Percentiles rank a stretch among this genome's conserved stretches.
phyloP scores from a whole-genome alignment of 2,888 invertebrate species.

The Operophtera brumata region DNA sequence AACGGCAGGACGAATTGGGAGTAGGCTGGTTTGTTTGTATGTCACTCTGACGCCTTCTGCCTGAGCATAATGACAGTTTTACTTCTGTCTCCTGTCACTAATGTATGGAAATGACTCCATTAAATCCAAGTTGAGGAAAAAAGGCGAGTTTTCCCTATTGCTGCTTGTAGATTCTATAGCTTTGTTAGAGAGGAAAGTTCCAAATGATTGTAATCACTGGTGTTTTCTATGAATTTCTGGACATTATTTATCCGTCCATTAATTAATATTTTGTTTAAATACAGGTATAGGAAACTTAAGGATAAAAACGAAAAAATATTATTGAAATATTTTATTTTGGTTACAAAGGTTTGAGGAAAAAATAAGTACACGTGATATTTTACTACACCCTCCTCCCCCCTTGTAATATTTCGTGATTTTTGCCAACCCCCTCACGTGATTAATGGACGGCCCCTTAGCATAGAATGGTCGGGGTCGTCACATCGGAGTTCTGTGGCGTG shows the following conservation, averaged over 20 bases:
- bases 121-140: slow-evolving; percentile 18
- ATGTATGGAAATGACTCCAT: slow-evolving; percentile 29
- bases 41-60: slow-evolving; percentile 17
- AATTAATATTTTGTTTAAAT: too few relatives aligned
- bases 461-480: too few relatives aligned
- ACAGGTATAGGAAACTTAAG: too few relatives aligned
- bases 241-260: background rate
- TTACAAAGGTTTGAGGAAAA: too few relatives aligned
- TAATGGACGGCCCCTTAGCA: too few relatives aligned
- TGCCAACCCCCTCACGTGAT: too few relatives aligned
- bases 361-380: too few relatives aligned
- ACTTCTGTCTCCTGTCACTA: slow-evolving; percentile 24
- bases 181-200: slow-evolving; percentile 6
- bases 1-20: slow-evolving; percentile 45
- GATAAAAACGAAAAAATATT: too few relatives aligned
- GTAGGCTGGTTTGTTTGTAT: slow-evolving; percentile 28
- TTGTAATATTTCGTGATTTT: too few relatives aligned
- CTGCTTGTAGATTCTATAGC: background rate
- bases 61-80: slow-evolving; percentile 28
- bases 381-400: too few relatives aligned
- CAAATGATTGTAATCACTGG: slow-evolving; percentile 5
- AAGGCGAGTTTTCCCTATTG: slow-evolving; percentile 20
- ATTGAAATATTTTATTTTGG: too few relatives aligned
- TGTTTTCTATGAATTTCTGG: background rate
- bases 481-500: too few relatives aligned